These are phyloP conservation scores for Halcyon badia DNA, from an alignment of 2,797 vertebrate genomes.

Conservation along the genomic window DNA sequence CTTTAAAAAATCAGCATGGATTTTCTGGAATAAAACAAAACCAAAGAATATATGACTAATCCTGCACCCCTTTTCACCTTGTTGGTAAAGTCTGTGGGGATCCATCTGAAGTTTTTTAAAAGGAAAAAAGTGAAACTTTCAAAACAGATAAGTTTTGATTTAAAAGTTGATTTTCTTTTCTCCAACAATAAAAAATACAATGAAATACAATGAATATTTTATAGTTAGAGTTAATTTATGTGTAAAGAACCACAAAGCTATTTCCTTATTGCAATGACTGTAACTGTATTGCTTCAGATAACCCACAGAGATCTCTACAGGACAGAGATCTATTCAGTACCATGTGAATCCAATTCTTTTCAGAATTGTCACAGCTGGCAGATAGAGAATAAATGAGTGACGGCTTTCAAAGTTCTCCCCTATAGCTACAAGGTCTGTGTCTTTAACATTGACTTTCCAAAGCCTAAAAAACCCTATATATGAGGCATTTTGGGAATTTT, in stretches of 20 bases:
- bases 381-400: constrained; percentile 40
- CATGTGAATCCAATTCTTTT: constrained; percentile 49
- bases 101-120: not conserved
- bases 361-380: constrained; percentile 43
- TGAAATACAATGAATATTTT: not conserved
- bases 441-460: not conserved
- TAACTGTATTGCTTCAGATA: constrained; percentile 33
- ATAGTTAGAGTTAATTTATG: constrained; percentile 20
- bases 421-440: not conserved
- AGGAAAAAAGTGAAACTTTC: not conserved
- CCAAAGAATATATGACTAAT: not conserved
- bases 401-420: constrained; percentile 1
- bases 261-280: constrained; percentile 31
- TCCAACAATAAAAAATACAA: not conserved
- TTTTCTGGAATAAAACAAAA: not conserved
- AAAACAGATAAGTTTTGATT: not conserved
- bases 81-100: not conserved
- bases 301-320: constrained; percentile 32
- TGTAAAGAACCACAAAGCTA: constrained; percentile 31
- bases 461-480: not conserved
- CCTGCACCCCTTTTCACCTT: not conserved
- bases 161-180: constrained; percentile 1
- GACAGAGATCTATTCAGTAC: constrained; percentile 55
- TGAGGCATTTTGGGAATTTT: not conserved
- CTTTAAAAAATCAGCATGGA: not conserved